Evolutionary conservation across 2,113 vertebrate species (phyloP).

Genomic region (Columba livia): DNA sequence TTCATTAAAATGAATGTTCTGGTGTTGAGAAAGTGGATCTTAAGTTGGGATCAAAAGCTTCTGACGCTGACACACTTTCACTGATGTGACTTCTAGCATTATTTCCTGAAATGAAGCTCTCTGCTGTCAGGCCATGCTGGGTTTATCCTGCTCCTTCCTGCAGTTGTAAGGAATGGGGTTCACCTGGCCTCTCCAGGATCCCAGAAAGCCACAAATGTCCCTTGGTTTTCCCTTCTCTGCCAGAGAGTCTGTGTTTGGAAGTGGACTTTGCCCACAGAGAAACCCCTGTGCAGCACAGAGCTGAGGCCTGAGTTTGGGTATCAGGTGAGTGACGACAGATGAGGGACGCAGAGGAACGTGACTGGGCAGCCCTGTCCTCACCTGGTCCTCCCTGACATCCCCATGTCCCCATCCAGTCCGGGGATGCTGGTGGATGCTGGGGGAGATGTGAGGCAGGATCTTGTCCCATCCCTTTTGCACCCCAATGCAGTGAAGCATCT

Average conservation of each 20-base stretch:
- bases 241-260: conserved; percentile 89
- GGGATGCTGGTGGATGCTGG: not conserved
- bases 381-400: not conserved
- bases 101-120: not conserved
- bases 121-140: not conserved
- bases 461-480: not conserved
- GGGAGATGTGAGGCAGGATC: not conserved
- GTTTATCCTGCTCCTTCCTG: not conserved
- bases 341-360: not conserved
- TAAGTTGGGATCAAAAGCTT: not conserved
- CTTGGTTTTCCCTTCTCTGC: not conserved
- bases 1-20: not conserved
- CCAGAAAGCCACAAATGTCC: not conserved
- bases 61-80: not conserved
- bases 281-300: conserved; percentile 72
- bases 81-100: not conserved
- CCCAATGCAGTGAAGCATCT: not conserved
- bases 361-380: not conserved
- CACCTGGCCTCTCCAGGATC: not conserved
- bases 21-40: not conserved
- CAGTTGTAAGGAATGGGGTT: not conserved
- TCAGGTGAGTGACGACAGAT: conserved; percentile 75
- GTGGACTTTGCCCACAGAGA: conserved; percentile 82
- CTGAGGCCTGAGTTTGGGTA: conserved; percentile 75
- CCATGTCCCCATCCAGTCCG: rapidly evolving